A percentile compares a stretch with the other conserved stretches of the same genome.
Evolutionary conservation across 1,140 invertebrate genomes (phyloP).

Genomic region (Drosophila kanapiae): DNA sequence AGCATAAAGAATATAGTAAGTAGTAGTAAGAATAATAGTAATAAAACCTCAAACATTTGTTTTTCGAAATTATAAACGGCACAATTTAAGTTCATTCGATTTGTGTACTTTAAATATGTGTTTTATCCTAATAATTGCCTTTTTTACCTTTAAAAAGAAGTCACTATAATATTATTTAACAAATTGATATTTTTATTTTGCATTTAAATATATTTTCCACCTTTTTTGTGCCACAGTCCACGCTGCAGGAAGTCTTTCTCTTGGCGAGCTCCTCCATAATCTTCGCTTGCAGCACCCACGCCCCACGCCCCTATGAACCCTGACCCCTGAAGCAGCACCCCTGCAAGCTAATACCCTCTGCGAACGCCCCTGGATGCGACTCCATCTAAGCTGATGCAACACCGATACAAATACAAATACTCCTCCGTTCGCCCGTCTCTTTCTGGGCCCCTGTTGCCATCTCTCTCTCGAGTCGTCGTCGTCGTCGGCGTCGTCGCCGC

Average conservation of each 20-base stretch:
- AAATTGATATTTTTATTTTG: background rate
- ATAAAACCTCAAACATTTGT: background rate
- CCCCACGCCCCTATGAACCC: slow-evolving; percentile 15
- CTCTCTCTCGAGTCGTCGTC: slow-evolving; percentile 1
- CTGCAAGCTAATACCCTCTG: slow-evolving; percentile 2
- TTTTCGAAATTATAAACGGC: no score
- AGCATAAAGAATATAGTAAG: background rate
- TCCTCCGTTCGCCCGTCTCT: slow-evolving; percentile 3
- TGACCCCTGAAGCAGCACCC: slow-evolving; percentile 10
- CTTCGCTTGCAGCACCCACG: background rate
- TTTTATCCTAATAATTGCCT: background rate
- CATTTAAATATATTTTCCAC: background rate
- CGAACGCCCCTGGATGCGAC: background rate
- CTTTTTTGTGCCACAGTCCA: slow-evolving; percentile 1
- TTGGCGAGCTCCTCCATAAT: slow-evolving; percentile 1
- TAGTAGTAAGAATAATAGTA: no score
- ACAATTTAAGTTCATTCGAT: background rate
- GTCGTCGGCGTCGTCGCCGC: slow-evolving; percentile 22
- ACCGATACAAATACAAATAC: slow-evolving; percentile 36
- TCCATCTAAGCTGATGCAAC: slow-evolving; percentile 48
- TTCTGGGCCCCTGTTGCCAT: slow-evolving; percentile 6
- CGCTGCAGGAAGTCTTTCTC: slow-evolving; percentile 25
- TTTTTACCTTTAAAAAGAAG: background rate
- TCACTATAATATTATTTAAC: background rate
- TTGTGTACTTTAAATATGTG: background rate